phyloP scores from a whole-genome alignment of 2,113 vertebrate species.

The Lagenorhynchus albirostris region DNA sequence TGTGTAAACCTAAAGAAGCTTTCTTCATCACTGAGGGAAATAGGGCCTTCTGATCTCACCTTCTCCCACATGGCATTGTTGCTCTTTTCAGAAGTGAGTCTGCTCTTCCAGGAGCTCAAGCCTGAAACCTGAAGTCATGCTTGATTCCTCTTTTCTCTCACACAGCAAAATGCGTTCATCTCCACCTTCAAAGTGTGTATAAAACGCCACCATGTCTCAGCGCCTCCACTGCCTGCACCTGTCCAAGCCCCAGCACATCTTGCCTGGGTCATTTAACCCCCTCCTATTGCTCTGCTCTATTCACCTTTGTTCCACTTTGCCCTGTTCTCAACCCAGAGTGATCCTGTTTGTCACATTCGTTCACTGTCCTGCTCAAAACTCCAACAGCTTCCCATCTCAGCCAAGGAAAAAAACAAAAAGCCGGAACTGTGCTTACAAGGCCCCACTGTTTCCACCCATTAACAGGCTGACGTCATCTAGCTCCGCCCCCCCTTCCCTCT shows the following conservation, averaged over 20 bases:
- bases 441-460: background rate
- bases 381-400: background rate
- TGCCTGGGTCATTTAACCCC: no score
- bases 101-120: background rate
- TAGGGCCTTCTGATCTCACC: background rate
- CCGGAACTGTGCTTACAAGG: background rate
- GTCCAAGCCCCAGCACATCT: background rate
- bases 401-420: no score
- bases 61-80: no score
- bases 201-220: background rate
- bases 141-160: background rate
- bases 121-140: background rate
- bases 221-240: rapidly evolving
- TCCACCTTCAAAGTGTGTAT: background rate
- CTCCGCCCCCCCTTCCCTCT: rapidly evolving
- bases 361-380: background rate
- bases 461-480: background rate
- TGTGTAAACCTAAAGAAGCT: background rate
- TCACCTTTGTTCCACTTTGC: background rate
- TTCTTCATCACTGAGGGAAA: background rate
- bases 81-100: background rate
- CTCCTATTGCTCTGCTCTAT: background rate
- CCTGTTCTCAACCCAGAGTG: background rate
- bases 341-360: background rate
- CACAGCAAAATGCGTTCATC: background rate